Conservation (phyloP, 2,888 invertebrate genomes). For the Orchestes rusci region DNA sequence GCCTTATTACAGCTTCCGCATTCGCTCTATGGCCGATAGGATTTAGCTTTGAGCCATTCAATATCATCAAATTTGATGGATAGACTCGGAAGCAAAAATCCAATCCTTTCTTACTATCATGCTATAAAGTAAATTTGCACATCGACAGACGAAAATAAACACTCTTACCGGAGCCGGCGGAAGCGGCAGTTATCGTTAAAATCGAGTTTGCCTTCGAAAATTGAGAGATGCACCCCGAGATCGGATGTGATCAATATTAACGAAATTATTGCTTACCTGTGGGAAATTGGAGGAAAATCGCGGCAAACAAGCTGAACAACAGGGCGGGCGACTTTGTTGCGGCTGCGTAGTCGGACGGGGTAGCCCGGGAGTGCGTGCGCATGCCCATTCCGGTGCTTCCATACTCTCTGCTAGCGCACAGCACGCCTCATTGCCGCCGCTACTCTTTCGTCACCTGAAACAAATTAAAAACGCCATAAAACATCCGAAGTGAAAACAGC, state of each 20-base stretch:
- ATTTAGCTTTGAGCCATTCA: too few relatives aligned
- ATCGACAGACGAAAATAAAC: constrained; percentile 17
- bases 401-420: constrained; percentile 69
- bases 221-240: constrained; percentile 8
- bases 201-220: constrained; percentile 18
- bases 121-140: too few relatives aligned
- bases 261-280: constrained; percentile 13
- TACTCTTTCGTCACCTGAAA: constrained; percentile 1
- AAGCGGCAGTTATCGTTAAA: constrained; percentile 17
- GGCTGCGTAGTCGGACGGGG: constrained; percentile 46
- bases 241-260: constrained; percentile 22
- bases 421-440: constrained; percentile 57
- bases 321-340: constrained; percentile 17
- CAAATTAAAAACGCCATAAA: not conserved
- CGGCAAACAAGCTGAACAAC: not conserved
- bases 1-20: too few relatives aligned
- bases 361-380: constrained; percentile 76
- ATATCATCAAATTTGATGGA: too few relatives aligned
- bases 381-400: constrained; percentile 89
- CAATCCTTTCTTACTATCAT: too few relatives aligned
- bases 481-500: constrained; percentile 9
- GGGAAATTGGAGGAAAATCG: not conserved
- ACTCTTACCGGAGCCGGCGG: constrained; percentile 11
- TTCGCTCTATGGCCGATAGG: too few relatives aligned
- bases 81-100: too few relatives aligned